Conservation (phyloP, 2,888 invertebrate species). For the Drosophila infuscata region DNA sequence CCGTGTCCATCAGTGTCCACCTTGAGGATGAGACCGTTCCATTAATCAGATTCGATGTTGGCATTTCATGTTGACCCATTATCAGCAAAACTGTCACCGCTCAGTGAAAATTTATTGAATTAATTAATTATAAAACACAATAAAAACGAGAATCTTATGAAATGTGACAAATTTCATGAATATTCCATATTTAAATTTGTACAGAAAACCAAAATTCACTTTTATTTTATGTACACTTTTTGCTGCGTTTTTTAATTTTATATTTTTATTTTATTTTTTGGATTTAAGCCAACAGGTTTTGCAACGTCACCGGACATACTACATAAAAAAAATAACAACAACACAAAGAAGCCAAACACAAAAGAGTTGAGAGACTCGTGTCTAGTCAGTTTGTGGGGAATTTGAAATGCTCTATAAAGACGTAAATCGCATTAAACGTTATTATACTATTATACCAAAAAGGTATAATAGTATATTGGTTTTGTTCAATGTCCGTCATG, state of each 20-base stretch:
- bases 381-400: conserved; percentile 14
- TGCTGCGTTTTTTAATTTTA: background rate
- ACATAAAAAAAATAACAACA: conserved; percentile 11
- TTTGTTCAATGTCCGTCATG: too few relatives aligned
- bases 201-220: conserved; percentile 13
- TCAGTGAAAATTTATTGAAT: conserved; percentile 69
- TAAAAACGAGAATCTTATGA: conserved; percentile 13
- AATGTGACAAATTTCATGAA: conserved; percentile 28
- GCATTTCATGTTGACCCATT: conserved; percentile 47
- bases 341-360: conserved; percentile 55
- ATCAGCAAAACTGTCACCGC: conserved; percentile 72
- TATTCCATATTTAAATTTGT: conserved; percentile 31
- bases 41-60: conserved; percentile 71
- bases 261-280: conserved; percentile 20
- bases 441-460: too few relatives aligned
- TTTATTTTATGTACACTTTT: background rate
- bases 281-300: conserved; percentile 59
- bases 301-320: conserved; percentile 48
- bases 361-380: conserved; percentile 37
- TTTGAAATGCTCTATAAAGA: conserved; percentile 46
- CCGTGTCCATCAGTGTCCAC: conserved; percentile 57
- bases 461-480: too few relatives aligned
- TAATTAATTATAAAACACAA: conserved; percentile 56
- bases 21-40: conserved; percentile 56
- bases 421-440: background rate